Conservation (phyloP, 2,113 vertebrate species). For the Cheirogaleus medius region DNA sequence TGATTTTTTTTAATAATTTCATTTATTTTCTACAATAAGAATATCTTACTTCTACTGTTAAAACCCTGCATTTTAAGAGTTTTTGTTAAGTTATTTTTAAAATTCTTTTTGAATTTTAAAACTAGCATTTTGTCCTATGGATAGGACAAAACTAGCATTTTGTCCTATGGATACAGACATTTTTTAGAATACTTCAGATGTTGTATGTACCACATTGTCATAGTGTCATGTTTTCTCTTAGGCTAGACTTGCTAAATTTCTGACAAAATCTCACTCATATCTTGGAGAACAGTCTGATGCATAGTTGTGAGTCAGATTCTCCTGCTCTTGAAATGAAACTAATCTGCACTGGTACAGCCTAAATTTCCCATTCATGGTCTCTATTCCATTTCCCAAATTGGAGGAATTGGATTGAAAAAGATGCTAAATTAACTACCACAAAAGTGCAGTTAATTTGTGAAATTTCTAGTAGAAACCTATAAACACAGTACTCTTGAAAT, state of each 20-base stretch:
- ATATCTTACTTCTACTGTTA: background rate
- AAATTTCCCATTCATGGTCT: background rate
- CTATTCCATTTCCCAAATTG: background rate
- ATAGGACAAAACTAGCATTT: background rate
- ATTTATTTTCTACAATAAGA: background rate
- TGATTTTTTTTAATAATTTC: background rate
- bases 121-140: background rate
- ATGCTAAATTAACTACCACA: background rate
- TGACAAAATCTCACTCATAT: background rate
- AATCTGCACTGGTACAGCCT: background rate
- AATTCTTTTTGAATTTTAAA: background rate
- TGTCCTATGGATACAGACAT: background rate
- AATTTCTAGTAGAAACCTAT: background rate
- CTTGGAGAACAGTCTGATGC: background rate
- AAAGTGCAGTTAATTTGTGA: background rate
- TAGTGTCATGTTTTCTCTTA: background rate
- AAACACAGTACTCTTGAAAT: background rate
- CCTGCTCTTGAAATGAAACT: background rate
- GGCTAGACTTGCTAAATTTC: background rate
- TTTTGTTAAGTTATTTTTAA: background rate
- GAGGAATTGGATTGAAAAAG: background rate
- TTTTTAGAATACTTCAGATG: background rate
- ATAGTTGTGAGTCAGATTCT: background rate
- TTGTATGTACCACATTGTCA: background rate
- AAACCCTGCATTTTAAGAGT: background rate